phyloP scores from a whole-genome alignment of 1,140 invertebrate species.

The Tetranychus cinnabarinus region DNA sequence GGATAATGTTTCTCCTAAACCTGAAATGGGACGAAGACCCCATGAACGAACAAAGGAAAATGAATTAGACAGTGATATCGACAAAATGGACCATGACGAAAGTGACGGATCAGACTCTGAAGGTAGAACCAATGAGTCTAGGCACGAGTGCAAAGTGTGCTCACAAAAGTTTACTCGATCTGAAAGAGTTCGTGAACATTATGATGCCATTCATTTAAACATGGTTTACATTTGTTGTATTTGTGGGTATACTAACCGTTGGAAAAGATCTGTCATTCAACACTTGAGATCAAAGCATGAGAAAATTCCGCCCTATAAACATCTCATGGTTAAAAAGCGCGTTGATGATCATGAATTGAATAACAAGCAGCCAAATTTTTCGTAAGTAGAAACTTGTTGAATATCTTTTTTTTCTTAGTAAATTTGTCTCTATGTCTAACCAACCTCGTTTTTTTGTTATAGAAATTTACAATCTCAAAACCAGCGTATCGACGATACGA shows the following conservation, averaged over 20 bases:
- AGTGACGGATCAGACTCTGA: background rate
- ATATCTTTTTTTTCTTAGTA: no score
- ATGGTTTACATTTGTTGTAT: background rate
- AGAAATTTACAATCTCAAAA: no score
- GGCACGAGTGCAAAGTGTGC: background rate
- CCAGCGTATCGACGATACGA: no score
- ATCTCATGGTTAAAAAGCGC: background rate
- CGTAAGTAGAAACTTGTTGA: background rate
- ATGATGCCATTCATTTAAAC: background rate
- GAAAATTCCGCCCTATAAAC: background rate
- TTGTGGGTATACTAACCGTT: background rate
- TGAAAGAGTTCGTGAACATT: background rate
- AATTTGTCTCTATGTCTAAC: background rate
- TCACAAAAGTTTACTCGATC: background rate
- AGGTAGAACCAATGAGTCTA: background rate
- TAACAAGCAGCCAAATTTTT: background rate
- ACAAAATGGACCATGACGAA: background rate
- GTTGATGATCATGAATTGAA: background rate
- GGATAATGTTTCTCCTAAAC: background rate
- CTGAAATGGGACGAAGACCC: no score
- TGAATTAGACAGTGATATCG: background rate
- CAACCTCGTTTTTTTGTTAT: background rate
- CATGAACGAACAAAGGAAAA: background rate
- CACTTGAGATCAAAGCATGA: background rate
- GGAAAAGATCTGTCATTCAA: background rate